Base-by-base conservation (phyloP, 2,888 invertebrate genomes). In the Parnassius mnemosyne region DNA sequence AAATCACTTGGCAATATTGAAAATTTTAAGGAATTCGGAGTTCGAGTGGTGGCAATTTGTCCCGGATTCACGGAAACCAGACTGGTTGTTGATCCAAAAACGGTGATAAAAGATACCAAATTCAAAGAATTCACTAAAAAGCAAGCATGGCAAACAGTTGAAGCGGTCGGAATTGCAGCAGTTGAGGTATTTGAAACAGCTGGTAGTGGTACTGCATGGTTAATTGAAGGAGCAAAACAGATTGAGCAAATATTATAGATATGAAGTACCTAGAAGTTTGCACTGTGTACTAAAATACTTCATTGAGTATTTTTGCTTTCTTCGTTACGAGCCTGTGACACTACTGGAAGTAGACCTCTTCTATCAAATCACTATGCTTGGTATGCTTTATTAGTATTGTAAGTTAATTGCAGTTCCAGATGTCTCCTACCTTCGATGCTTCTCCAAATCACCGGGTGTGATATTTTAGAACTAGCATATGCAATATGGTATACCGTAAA, bases 171-270 rank as follows among this genome's bases (percentile, higher is more conserved):
- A 0, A 75, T 75, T 42, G 83, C 81, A 5, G 81, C 80, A 0
- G 78, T 79, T 10, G 80, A 83, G 9, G 67, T 83, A 0, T 83
- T 79, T 41, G 79, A 84, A 60, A 80, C 79, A 49, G 92, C 86
- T 3, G 81, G 84, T 11, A 92, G 87, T 72, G 93, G 92, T 0
- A 89, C 92, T 3, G 88, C 92, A 0, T 93, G 93, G 93, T 79
- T 92, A 34, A 82, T 87, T 25, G 92, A 92, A 75, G 92, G 85
- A 2, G 80, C 77, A 0, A 74, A 82, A 60, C 84, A 87, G 1
- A 42, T 53, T 25, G n/a, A 41, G 0, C 53, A 43, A 43, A 43
- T 53, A 34, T 34, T 7, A 34, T 34, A 34, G 34, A 1, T 34
- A 34, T 34, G 34, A 34, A 34, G 34, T 34, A 7, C 7, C 5